phyloP scores from a whole-genome alignment of 2,113 vertebrate genomes.

The Plectropomus leopardus region DNA sequence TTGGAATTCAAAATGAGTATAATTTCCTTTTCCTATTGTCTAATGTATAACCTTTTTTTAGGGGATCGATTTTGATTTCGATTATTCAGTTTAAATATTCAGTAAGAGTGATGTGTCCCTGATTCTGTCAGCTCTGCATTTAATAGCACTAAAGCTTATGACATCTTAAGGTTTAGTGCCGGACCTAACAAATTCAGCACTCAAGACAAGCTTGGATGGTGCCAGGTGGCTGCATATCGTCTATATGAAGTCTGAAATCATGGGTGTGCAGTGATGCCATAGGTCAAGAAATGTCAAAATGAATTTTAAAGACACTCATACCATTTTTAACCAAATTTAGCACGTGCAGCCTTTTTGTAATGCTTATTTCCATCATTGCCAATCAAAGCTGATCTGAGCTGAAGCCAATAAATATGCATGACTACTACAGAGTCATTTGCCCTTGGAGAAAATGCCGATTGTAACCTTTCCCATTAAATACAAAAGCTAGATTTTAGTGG shows the following conservation, averaged over 20 bases:
- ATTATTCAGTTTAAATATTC: not conserved
- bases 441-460: too few species aligned
- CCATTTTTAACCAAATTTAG: too few species aligned
- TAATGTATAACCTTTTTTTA: constrained; percentile 24
- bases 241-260: not conserved
- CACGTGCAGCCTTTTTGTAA: too few species aligned
- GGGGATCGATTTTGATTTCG: constrained; percentile 7
- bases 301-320: not conserved
- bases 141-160: not conserved
- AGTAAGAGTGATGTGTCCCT: constrained; percentile 3
- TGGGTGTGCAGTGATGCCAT: not conserved
- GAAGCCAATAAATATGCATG: too few species aligned
- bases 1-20: constrained; percentile 57
- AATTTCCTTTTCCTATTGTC: constrained; percentile 21
- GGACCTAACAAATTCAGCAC: too few species aligned
- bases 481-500: too few species aligned
- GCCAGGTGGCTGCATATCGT: too few species aligned
- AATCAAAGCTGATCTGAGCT: too few species aligned
- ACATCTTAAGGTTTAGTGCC: not conserved
- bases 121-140: not conserved
- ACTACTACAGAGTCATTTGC: too few species aligned
- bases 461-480: too few species aligned
- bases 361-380: too few species aligned
- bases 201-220: too few species aligned
- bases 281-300: constrained; percentile 23